Percentiles rank a stretch among this genome's conserved stretches.
Evolutionary conservation across 2,113 vertebrate species (phyloP).

Genomic region (Pseudorectes ferrugineus): DNA sequence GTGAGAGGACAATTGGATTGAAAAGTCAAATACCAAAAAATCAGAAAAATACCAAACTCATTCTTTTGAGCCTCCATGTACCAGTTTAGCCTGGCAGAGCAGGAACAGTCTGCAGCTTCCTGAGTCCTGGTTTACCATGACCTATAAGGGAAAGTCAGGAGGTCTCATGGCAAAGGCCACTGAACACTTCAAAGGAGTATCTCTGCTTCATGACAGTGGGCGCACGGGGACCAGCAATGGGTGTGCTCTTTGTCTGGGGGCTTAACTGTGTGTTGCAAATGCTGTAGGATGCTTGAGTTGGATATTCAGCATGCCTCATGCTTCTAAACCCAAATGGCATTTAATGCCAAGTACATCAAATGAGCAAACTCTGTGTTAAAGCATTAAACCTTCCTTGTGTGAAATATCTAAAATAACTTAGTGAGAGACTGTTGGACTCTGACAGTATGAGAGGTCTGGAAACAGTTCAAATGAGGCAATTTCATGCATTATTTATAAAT

Average conservation of each 20-base stretch:
- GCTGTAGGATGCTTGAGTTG: neutral
- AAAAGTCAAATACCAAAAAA: neutral
- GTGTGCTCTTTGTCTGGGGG: neutral
- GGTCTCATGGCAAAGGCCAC: neutral
- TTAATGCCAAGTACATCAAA: neutral
- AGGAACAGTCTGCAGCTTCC: neutral
- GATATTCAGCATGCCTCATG: neutral
- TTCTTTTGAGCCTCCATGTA: neutral
- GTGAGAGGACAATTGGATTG: neutral
- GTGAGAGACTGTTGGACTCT: neutral
- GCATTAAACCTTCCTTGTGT: neutral
- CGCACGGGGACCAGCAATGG: neutral
- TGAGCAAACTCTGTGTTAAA: neutral
- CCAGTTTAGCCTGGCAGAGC: neutral
- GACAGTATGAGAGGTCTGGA: neutral
- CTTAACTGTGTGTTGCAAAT: neutral
- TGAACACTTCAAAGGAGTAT: neutral
- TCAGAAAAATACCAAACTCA: neutral
- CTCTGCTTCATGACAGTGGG: neutral
- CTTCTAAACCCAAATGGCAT: neutral
- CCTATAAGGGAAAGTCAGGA: neutral
- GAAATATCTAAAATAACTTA: neutral
- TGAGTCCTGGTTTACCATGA: neutral
- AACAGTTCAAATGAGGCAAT: neutral
- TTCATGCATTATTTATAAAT: constrained; percentile 8